Evolutionary conservation across 2,888 invertebrate genomes (phyloP).

Genomic region (Oxytorus armatus): DNA sequence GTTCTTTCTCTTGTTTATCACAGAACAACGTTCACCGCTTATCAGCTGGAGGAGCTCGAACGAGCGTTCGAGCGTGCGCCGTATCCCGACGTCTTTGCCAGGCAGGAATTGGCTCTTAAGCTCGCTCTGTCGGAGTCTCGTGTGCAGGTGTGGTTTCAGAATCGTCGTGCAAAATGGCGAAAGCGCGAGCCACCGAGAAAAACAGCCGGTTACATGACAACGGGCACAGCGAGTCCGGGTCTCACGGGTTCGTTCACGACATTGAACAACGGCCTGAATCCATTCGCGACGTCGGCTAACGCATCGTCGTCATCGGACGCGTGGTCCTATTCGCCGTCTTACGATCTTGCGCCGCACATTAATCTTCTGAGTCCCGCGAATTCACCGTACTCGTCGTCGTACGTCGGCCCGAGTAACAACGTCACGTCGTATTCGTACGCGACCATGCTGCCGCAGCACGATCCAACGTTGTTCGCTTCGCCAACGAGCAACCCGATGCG

Average conservation of each 20-base stretch:
- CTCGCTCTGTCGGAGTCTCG: constrained; percentile 93
- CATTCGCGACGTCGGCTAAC: constrained; percentile 86
- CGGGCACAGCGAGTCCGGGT: constrained; percentile 82
- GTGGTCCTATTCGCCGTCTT: constrained; percentile 92
- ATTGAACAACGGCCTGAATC: constrained; percentile 86
- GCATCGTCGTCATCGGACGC: constrained; percentile 90
- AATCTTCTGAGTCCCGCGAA: constrained; percentile 90
- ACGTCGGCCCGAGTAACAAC: constrained; percentile 79
- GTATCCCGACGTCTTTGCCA: constrained; percentile 97
- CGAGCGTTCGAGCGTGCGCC: constrained; percentile 97
- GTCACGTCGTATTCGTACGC: constrained; percentile 81
- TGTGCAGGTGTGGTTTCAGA: constrained; percentile 94
- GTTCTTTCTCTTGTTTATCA: constrained; percentile 68
- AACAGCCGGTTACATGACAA: constrained; percentile 86
- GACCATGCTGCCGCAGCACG: constrained; percentile 89
- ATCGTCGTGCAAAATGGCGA: constrained; percentile 96
- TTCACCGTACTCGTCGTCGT: constrained; percentile 88
- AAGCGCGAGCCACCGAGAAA: constrained; percentile 97
- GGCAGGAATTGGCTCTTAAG: constrained; percentile 96
- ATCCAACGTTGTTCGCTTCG: constrained; percentile 89
- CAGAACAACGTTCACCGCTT: constrained; percentile 98
- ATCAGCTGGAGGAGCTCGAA: constrained; percentile 96
- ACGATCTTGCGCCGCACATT: constrained; percentile 91
- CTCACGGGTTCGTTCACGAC: constrained; percentile 86
- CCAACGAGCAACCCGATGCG: constrained; percentile 85